A percentile compares a stretch with the other conserved stretches of the same genome.
These are phyloP conservation scores for Caenorhabditis panamensis DNA, from an alignment of 2,888 invertebrate genomes.

Conservation along the genomic window DNA sequence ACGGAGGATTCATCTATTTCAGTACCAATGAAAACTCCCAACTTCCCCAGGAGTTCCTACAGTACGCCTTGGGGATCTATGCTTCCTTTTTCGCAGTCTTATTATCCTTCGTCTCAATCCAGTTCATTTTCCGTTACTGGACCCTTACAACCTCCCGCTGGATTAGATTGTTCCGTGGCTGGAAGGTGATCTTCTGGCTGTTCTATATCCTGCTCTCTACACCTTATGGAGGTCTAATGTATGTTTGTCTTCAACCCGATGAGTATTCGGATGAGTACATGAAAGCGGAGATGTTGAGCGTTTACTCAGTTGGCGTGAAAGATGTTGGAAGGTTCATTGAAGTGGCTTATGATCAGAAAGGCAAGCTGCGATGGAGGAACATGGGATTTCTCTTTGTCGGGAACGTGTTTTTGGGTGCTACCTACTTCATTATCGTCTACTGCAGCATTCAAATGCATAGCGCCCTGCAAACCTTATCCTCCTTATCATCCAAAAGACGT, in stretches of 20 bases:
- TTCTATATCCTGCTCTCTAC: not conserved
- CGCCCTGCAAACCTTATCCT: constrained; percentile 8
- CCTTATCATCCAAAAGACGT: constrained; percentile 7
- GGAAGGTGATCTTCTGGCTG: constrained; percentile 19
- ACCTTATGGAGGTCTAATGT: not conserved
- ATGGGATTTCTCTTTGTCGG: not conserved
- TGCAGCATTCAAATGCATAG: constrained; percentile 23
- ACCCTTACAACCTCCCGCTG: constrained; percentile 2
- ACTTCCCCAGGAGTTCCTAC: constrained; percentile 16
- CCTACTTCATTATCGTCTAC: constrained; percentile 29
- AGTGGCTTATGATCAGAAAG: not conserved
- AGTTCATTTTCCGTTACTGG: constrained; percentile 28
- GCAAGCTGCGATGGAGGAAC: not conserved
- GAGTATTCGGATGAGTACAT: constrained; percentile 20
- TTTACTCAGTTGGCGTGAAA: not conserved
- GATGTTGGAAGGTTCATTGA: not conserved
- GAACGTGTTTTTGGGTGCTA: not conserved
- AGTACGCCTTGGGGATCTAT: constrained; percentile 12
- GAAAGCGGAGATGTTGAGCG: not conserved
- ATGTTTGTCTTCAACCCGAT: constrained; percentile 7
- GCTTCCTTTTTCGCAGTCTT: constrained; percentile 17
- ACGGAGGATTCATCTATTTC: constrained; percentile 31
- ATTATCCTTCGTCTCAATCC: constrained; percentile 19
- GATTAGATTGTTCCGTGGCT: constrained; percentile 11
- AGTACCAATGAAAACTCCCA: constrained; percentile 2